phyloP scores from a whole-genome alignment of 2,797 vertebrate genomes.

The Sebastes itinus region DNA sequence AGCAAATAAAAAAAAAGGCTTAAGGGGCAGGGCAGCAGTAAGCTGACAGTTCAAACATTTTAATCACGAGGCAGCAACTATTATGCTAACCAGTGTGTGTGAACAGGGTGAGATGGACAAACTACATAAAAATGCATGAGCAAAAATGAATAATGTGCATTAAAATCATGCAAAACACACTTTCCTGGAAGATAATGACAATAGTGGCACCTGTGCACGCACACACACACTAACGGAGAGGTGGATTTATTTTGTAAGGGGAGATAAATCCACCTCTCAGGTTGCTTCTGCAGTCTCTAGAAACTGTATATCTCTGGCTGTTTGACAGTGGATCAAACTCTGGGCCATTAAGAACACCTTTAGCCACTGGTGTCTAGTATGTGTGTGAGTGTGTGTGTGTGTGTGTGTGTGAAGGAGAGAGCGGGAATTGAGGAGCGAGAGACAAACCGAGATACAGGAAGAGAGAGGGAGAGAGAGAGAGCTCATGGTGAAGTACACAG shows the following conservation, averaged over 20 bases:
- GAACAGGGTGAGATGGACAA: background rate
- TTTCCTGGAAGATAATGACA: constrained; percentile 8
- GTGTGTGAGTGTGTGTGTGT: background rate
- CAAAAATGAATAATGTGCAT: constrained; percentile 14
- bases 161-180: constrained; percentile 17
- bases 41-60: constrained; percentile 59
- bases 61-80: constrained; percentile 41
- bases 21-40: background rate
- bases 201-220: background rate
- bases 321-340: constrained; percentile 70
- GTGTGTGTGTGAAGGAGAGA: background rate
- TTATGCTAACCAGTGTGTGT: background rate
- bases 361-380: constrained; percentile 30
- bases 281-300: constrained; percentile 39
- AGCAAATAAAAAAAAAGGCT: constrained; percentile 30
- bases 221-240: constrained; percentile 1
- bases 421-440: background rate
- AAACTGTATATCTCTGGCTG: constrained; percentile 59
- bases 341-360: constrained; percentile 63
- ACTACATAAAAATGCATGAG: constrained; percentile 10
- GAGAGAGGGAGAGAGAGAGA: constrained; percentile 12
- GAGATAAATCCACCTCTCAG: constrained; percentile 48
- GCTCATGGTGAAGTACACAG: constrained; percentile 61
- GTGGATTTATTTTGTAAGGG: constrained; percentile 39
- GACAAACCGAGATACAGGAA: background rate